phyloP scores from a whole-genome alignment of 2,797 vertebrate genomes.

The Danio aesculapii region DNA sequence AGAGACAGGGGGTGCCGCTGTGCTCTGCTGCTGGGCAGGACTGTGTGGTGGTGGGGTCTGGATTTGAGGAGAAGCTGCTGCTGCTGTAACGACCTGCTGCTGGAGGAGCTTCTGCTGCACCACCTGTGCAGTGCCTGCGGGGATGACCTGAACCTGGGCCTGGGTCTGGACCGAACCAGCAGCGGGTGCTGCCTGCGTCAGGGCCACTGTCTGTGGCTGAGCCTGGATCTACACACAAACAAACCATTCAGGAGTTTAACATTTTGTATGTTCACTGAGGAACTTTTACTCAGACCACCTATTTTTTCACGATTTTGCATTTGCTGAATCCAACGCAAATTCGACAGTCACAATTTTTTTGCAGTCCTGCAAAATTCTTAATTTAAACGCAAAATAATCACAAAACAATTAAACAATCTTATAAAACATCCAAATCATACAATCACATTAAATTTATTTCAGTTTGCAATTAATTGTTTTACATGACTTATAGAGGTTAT shows the following conservation, averaged over 20 bases:
- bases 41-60: constrained; percentile 85
- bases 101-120: constrained; percentile 89
- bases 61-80: constrained; percentile 84
- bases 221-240: constrained; percentile 76
- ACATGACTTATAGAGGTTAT: no score
- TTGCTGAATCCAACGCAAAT: no score
- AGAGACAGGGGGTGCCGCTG: constrained; percentile 61
- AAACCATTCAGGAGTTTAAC: not conserved
- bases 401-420: no score
- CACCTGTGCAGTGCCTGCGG: constrained; percentile 83
- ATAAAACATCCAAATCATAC: no score
- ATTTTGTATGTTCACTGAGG: not conserved
- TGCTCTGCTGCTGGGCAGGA: constrained; percentile 78
- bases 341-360: no score
- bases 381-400: no score
- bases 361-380: no score
- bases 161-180: constrained; percentile 77
- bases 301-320: no score
- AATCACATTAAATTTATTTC: no score
- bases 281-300: no score
- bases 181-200: constrained; percentile 81
- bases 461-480: no score
- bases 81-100: constrained; percentile 84
- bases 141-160: constrained; percentile 90
- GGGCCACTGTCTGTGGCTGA: constrained; percentile 86